Conservation (phyloP, 2,888 invertebrate genomes). For the Hecatera dysodea region DNA sequence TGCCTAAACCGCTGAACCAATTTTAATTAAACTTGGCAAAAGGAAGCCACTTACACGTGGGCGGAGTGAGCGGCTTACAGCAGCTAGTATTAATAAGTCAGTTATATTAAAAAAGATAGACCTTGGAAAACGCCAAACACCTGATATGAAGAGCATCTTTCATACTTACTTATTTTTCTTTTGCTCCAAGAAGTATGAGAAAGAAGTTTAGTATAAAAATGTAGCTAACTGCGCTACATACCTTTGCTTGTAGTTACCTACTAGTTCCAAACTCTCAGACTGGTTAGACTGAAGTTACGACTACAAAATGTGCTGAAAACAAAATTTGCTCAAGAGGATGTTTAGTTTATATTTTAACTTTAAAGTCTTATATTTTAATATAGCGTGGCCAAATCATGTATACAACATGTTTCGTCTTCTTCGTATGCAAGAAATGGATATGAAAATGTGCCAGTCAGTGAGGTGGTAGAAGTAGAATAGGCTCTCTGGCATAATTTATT, state of each 20-base stretch:
- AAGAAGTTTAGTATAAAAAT: conserved; percentile 44
- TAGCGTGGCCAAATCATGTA: too few relatives aligned
- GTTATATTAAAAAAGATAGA: not conserved
- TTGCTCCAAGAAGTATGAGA: conserved; percentile 8
- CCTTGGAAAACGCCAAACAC: not conserved
- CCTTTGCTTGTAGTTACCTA: conserved; percentile 35
- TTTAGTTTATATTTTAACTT: conserved; percentile 20
- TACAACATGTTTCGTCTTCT: too few relatives aligned
- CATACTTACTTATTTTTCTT: conserved; percentile 10
- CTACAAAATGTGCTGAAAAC: conserved; percentile 42
- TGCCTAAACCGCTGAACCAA: too few relatives aligned
- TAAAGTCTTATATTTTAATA: not conserved
- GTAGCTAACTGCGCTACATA: conserved; percentile 39
- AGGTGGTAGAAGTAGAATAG: too few relatives aligned
- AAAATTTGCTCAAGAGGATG: conserved; percentile 24
- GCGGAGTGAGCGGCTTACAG: too few relatives aligned
- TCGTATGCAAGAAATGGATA: too few relatives aligned
- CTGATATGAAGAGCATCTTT: not conserved
- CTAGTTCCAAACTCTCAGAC: conserved; percentile 32
- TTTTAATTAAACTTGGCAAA: too few relatives aligned
- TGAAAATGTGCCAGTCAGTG: too few relatives aligned
- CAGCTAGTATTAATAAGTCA: too few relatives aligned
- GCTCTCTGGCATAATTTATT: too few relatives aligned
- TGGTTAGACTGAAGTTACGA: conserved; percentile 35
- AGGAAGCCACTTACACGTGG: too few relatives aligned